Conservation (phyloP, 2,888 invertebrate species). For the Hypomecis punctinalis region DNA sequence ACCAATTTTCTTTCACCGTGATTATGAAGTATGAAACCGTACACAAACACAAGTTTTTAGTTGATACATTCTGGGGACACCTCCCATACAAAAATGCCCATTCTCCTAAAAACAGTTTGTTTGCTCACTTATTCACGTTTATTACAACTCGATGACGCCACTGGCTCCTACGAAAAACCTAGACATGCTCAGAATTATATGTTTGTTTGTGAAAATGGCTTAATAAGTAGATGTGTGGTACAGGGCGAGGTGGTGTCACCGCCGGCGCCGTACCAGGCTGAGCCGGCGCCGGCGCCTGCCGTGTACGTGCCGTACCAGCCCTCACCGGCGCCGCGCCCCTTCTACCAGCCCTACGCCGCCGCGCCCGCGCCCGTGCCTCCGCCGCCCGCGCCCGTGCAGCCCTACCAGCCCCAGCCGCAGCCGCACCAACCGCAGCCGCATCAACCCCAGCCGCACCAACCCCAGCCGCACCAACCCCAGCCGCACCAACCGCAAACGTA, state of each 20-base stretch:
- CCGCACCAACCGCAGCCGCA: neutral
- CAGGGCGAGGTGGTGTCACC: slow-evolving; percentile 1
- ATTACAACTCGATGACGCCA: too few relatives aligned
- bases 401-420: neutral
- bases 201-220: neutral
- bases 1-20: too few relatives aligned
- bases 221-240: neutral
- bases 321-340: slow-evolving; percentile 6
- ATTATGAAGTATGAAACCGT: too few relatives aligned
- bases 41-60: too few relatives aligned
- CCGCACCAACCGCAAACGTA: neutral
- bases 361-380: neutral
- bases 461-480: neutral
- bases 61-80: too few relatives aligned
- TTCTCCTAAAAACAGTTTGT: too few relatives aligned
- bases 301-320: too few relatives aligned
- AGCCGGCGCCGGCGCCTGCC: neutral
- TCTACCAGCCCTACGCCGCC: slow-evolving; percentile 6
- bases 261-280: neutral
- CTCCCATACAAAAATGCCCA: too few relatives aligned
- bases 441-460: neutral
- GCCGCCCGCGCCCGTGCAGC: neutral
- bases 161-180: too few relatives aligned
- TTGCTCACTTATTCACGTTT: too few relatives aligned
- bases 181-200: neutral